phyloP scores from a whole-genome alignment of 2,113 vertebrate genomes.

The Ibidorhyncha struthersii region DNA sequence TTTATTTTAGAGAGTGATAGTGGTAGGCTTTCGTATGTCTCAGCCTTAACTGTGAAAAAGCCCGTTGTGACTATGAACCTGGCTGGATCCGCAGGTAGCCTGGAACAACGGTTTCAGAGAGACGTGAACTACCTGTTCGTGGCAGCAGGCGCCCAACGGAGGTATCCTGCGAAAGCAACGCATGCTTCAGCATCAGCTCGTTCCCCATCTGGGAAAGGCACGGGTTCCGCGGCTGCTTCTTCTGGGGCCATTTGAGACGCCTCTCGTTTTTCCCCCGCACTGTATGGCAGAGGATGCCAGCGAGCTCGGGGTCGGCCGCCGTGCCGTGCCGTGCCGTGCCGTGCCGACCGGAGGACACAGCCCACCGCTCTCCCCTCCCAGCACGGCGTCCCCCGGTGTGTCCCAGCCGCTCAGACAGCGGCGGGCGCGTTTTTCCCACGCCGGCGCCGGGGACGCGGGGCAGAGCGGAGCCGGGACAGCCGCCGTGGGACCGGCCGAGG shows the following conservation, averaged over 20 bases:
- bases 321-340: background rate
- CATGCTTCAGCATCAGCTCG: background rate
- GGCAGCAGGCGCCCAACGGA: background rate
- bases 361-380: background rate
- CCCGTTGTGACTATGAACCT: background rate
- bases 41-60: background rate
- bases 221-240: rapidly evolving
- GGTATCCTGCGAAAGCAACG: rapidly evolving
- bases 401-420: background rate
- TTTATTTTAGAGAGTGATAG: background rate
- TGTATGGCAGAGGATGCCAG: background rate
- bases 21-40: background rate
- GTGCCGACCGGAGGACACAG: background rate
- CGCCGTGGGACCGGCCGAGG: background rate
- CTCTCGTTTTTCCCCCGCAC: background rate
- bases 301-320: no score
- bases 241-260: background rate
- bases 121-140: background rate
- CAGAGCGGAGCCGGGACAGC: background rate
- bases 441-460: background rate
- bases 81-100: background rate
- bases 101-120: background rate
- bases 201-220: background rate
- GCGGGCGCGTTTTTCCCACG: background rate
- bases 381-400: background rate